phyloP scores from a whole-genome alignment of 2,113 vertebrate genomes.

The Oncorhynchus tshawytscha region DNA sequence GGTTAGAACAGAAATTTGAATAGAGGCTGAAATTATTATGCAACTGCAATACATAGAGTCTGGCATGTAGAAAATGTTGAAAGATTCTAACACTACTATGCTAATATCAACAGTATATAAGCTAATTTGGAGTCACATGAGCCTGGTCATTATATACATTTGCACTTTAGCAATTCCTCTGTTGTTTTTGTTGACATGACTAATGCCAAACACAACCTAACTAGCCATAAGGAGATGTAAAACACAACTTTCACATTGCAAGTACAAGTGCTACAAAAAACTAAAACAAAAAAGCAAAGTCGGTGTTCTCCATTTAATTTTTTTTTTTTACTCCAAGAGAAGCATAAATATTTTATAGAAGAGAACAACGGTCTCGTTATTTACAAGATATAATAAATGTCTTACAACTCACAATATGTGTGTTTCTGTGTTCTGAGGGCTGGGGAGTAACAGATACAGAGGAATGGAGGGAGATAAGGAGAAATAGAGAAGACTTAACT shows the following conservation, averaged over 20 bases:
- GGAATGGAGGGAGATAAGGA: neutral
- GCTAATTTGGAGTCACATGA: too few species aligned
- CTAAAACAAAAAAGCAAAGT: neutral
- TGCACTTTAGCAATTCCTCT: too few species aligned
- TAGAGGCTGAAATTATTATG: too few species aligned
- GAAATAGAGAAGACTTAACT: neutral
- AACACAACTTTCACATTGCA: neutral
- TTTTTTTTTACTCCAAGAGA: conserved; percentile 13
- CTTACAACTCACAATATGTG: conserved; percentile 47
- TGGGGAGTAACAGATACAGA: neutral
- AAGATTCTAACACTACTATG: too few species aligned
- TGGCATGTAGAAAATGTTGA: too few species aligned
- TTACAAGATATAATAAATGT: conserved; percentile 66
- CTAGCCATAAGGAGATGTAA: too few species aligned
- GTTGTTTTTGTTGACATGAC: too few species aligned
- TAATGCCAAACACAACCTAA: too few species aligned
- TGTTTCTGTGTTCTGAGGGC: conserved; percentile 36
- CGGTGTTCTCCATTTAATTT: conserved; percentile 2
- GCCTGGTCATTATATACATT: too few species aligned
- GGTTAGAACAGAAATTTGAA: too few species aligned
- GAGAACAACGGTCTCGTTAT: conserved; percentile 60
- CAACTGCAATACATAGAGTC: too few species aligned
- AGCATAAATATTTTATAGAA: conserved; percentile 68
- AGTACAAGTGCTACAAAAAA: neutral
- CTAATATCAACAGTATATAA: too few species aligned